Evolutionary conservation across 2,113 vertebrate genomes (phyloP), one percentile per base, ranked within the genome.

Genomic region (Gasterosteus nipponicus): DNA sequence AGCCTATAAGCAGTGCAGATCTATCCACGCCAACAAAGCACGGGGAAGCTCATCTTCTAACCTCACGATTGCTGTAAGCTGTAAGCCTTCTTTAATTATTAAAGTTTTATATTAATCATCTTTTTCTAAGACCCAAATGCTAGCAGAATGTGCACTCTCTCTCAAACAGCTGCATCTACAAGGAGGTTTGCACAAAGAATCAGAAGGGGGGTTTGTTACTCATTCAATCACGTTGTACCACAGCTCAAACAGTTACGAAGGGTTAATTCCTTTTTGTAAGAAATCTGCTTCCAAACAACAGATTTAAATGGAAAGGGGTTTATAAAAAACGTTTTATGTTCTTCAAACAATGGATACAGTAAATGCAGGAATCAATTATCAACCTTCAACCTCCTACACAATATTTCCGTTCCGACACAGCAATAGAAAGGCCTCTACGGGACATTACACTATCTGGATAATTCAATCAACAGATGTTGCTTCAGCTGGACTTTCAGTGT

Each of bases 331-430:
- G 8, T 26, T 44, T 44, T 70, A 65, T 70, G 49, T 35, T 64
- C 67, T 64, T 71, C 68, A 78, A 78, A 65, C 51, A 78, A 38
- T 47, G 59, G 31, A 60, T 39, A 61, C 47, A 74, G 65, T 83
- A 75, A 75, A 59, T 81, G 60, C 78, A 70, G 46, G 60, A 78
- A 83, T 61, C 69, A 69, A 73, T 69, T 56, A 60, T 65, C 5
- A 65, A 79, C 67, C 47, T 75, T 71, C 46, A 66, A 67, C 66
- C 66, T 75, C 66, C 71, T 35, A 76, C 57, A 0, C 61, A 62
- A 71, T 63, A 46, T 54, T 68, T 31, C 57, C 35, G 56, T 73
- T 72, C 57, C 62, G 72, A 35, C 41, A 33, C 56, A 63, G 56
- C 47, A 67, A 72, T 19, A 62, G 54, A 74, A 3, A 46, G 47